phyloP scores from a whole-genome alignment of 2,113 vertebrate genomes.

The Promerops cafer region DNA sequence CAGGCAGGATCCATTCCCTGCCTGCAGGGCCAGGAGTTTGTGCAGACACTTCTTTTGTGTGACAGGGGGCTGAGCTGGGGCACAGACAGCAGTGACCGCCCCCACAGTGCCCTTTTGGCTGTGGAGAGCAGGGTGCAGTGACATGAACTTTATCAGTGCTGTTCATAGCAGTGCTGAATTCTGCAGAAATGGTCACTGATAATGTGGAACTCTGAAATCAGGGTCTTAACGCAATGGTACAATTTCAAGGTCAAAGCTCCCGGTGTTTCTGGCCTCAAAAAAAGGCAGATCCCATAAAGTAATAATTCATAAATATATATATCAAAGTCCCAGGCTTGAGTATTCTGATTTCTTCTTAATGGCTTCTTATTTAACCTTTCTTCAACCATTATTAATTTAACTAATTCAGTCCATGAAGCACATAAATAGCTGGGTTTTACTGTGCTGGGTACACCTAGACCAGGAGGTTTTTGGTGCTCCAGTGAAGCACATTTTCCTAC shows the following conservation, averaged over 20 bases:
- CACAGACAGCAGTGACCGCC: neutral
- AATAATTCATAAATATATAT: neutral
- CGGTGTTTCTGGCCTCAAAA: neutral
- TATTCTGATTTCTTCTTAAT: neutral
- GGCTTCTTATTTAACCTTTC: neutral
- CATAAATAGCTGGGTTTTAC: neutral
- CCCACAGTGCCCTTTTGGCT: fast-evolving
- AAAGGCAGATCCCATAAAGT: neutral
- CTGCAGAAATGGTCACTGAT: neutral
- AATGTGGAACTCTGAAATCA: neutral
- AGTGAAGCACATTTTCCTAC: neutral
- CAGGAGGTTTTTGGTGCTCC: neutral
- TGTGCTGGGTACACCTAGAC: neutral
- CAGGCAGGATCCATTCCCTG: neutral
- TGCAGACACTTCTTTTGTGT: neutral
- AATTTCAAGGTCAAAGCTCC: neutral
- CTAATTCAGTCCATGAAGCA: neutral
- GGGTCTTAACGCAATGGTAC: fast-evolving
- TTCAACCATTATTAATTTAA: neutral
- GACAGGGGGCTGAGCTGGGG: neutral
- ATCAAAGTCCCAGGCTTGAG: neutral
- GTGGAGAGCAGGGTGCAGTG: neutral
- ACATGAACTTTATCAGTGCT: fast-evolving
- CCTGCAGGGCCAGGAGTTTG: neutral
- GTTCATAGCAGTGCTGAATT: fast-evolving